A percentile compares a stretch with the other conserved stretches of the same genome.
Conservation (phyloP, 2,888 invertebrate genomes). For the Coelopa pilipes region DNA sequence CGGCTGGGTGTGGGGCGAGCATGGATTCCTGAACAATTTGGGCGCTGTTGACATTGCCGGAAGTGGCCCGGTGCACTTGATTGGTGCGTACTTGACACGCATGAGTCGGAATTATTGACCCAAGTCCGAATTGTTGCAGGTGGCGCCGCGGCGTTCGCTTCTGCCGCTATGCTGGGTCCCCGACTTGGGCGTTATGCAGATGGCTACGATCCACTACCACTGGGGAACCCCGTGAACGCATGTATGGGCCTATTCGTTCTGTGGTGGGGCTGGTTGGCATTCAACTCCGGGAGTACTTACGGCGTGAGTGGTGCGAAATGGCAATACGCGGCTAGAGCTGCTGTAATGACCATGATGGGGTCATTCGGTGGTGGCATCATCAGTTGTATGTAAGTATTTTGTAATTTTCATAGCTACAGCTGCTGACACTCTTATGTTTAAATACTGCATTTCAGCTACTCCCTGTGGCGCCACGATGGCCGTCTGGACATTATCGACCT, state of each 20-base stretch:
- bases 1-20: slow-evolving; percentile 92
- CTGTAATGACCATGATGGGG: slow-evolving; percentile 90
- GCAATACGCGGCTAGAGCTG: slow-evolving; percentile 91
- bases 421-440: background rate
- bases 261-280: slow-evolving; percentile 98
- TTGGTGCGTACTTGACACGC: slow-evolving; percentile 69
- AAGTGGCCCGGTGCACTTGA: slow-evolving; percentile 89
- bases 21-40: slow-evolving; percentile 84
- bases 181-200: slow-evolving; percentile 85
- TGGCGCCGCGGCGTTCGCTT: slow-evolving; percentile 82
- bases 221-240: slow-evolving; percentile 90
- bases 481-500: slow-evolving; percentile 85
- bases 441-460: slow-evolving; percentile 67
- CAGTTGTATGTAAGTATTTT: slow-evolving; percentile 67
- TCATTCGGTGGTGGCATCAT: slow-evolving; percentile 88
- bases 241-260: slow-evolving; percentile 91
- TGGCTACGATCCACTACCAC: slow-evolving; percentile 78
- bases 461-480: slow-evolving; percentile 75
- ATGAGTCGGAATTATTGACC: background rate
- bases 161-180: slow-evolving; percentile 90
- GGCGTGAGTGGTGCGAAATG: slow-evolving; percentile 84
- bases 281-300: slow-evolving; percentile 91
- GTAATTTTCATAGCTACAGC: no score
- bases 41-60: slow-evolving; percentile 95
- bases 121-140: slow-evolving; percentile 63